Evolutionary conservation across 2,888 invertebrate species (phyloP), one percentile per base, ranked within the genome.

Genomic region (Sepiola atlantica): DNA sequence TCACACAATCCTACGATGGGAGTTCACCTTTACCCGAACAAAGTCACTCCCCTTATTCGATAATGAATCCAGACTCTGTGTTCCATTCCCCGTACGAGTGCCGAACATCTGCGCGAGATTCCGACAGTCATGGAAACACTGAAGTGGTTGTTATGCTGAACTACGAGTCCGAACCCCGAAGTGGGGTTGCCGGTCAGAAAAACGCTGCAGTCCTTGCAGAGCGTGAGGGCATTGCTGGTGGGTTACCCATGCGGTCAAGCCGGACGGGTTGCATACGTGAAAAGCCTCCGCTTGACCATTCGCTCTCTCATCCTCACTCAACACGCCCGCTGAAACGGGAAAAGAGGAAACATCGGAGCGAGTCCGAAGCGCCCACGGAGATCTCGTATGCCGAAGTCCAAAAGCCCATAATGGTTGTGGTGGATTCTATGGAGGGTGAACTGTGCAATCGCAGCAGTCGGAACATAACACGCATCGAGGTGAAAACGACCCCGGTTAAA

Each of bases 331-430:
- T 45, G 8, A n/a, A n/a, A n/a, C n/a, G 45, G 45, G 45, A 45
- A 55, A 92, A 45, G 55, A 92, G 55, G 92, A 92, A 92, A n/a
- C 92, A 92, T 54, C 92, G 92, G 24, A 92, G 92, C 35, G 92
- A 92, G 45, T 92, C 92, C 1, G 92, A 92, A 55, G 45, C 35
- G 24, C 24, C 45, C 35, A 91, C 91, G 14, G 92, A 92, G 92
- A 92, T 92, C 45, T 92, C 92, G 18, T 92, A 92, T 20, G 55
- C 92, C 4, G 92, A 92, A 55, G 28, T 92, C 54, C 45, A 54
- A 6, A 92, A 92, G 35, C 92, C 92, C 6, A 92, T 92, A 24
- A 92, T 92, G 92, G 92, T 92, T n/a, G 92, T 92, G 18, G 92
- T 92, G 8, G 55, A 92, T 28, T 92, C 92, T 1, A 54, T 12